Base-by-base conservation (phyloP, 2,113 vertebrate species). In the Ia io region DNA sequence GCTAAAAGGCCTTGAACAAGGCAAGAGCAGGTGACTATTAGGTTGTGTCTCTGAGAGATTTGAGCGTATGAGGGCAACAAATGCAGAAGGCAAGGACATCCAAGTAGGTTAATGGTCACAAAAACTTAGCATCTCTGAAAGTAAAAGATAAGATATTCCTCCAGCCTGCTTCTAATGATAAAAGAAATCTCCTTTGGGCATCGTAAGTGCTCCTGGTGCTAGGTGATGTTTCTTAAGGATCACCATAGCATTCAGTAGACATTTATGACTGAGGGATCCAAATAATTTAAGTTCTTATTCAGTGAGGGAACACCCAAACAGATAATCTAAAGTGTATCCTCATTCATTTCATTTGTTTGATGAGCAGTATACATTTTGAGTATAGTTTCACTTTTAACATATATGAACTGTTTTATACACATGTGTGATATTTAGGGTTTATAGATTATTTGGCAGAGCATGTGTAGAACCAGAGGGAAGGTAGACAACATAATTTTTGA, bases 21-120 rank as follows among this genome's bases (percentile, higher is more conserved):
- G 11, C 10, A n/a, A 56, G 4, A 65, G 5, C n/a, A 51, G 40
- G 42, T 51, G 25, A 63, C 6, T 40, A 20, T 18, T 74, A 18
- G 65, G 6, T 61, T 37, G 1, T 63, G n/a, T n/a, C 17, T 47
- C 40, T 69, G 35, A n/a, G 67, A 95, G 14, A 59, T 7, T n/a
- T 2, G 25, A 42, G 5, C 0, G 9, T 22, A 7, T 78, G 32
- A 35, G 25, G 51, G 32, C 30, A 18, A 44, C 6, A 1, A 47
- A 12, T 30, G 0, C 14, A 61, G 49, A 22, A 16, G 37, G 16
- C 23, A 11, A 2, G 11, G 37, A 0, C 3, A 44, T 4, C 25
- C 28, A 12, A 63, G 9, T 6, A 47, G 22, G 17, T 14, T 18
- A 4, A 85, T 10, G 3, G 51, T 37, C 35, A 40, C 22, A 59